Evolutionary conservation across 2,888 invertebrate species (phyloP).

Genomic region (Chalcis sispes): DNA sequence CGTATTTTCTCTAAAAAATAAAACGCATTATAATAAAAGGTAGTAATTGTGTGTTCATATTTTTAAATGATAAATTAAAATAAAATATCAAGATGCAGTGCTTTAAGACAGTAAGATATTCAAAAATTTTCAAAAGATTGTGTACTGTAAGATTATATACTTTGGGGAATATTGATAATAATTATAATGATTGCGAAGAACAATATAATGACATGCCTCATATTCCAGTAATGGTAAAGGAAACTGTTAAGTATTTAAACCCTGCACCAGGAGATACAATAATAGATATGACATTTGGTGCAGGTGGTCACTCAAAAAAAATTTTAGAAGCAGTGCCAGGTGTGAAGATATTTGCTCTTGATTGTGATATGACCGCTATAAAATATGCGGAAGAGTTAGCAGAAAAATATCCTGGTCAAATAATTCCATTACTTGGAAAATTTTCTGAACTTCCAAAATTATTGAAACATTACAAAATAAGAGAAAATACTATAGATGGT

Average conservation of each 20-base stretch:
- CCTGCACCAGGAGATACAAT: constrained; percentile 81
- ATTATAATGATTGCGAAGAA: constrained; percentile 26
- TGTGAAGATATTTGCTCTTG: constrained; percentile 87
- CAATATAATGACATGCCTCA: constrained; percentile 75
- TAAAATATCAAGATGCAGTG: constrained; percentile 22
- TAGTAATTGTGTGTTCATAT: too few relatives aligned
- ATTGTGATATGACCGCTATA: constrained; percentile 91
- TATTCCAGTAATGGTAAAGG: constrained; percentile 85
- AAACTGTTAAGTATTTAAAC: constrained; percentile 83
- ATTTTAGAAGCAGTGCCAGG: constrained; percentile 83
- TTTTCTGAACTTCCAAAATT: constrained; percentile 91
- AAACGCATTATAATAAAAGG: too few relatives aligned
- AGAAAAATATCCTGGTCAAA: constrained; percentile 82
- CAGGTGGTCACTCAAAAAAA: constrained; percentile 90
- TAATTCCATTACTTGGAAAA: constrained; percentile 89
- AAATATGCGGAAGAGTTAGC: constrained; percentile 82
- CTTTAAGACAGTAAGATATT: constrained; percentile 19
- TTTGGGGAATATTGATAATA: too few relatives aligned
- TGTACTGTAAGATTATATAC: constrained; percentile 24
- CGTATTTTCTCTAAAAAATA: not conserved
- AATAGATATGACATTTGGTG: constrained; percentile 97
- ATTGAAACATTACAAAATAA: constrained; percentile 79
- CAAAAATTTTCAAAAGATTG: constrained; percentile 18
- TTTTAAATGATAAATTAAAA: not conserved
- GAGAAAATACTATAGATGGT: constrained; percentile 86